A percentile compares a stretch with the other conserved stretches of the same genome.
These are phyloP conservation scores for Sphaerophoria rueppellii DNA, from an alignment of 2,888 invertebrate species.

Conservation along the genomic window DNA sequence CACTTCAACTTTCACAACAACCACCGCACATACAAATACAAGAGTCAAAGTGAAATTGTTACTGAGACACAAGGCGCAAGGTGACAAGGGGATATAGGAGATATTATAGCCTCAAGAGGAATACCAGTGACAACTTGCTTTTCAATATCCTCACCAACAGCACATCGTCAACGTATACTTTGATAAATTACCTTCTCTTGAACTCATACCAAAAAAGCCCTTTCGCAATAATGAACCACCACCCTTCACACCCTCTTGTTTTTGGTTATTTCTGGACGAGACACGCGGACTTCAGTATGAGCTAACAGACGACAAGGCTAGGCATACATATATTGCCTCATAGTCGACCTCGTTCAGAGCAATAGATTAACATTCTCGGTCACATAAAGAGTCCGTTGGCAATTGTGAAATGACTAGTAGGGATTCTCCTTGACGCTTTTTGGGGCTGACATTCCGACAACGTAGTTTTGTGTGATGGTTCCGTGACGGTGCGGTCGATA, in stretches of 20 bases:
- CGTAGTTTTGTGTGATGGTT: slow-evolving; percentile 48
- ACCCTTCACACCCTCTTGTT: not conserved
- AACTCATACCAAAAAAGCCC: slow-evolving; percentile 62
- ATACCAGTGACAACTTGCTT: slow-evolving; percentile 69
- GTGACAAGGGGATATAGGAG: not conserved
- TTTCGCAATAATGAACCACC: slow-evolving; percentile 53
- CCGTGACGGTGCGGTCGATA: not conserved
- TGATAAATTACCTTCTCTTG: slow-evolving; percentile 71
- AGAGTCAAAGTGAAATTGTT: slow-evolving; percentile 57
- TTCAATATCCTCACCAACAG: slow-evolving; percentile 68
- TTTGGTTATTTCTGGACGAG: slow-evolving; percentile 16
- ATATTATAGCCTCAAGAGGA: slow-evolving; percentile 52
- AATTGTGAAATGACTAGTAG: slow-evolving; percentile 61
- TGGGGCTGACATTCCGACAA: slow-evolving; percentile 54
- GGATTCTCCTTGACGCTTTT: slow-evolving; percentile 48
- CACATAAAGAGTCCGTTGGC: slow-evolving; percentile 70
- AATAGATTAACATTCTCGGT: slow-evolving; percentile 64
- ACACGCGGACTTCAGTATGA: not conserved
- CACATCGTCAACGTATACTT: slow-evolving; percentile 67
- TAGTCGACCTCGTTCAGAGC: slow-evolving; percentile 16
- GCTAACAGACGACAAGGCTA: slow-evolving; percentile 22
- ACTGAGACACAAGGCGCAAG: slow-evolving; percentile 14
- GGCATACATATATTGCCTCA: not conserved
- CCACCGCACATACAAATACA: not conserved
- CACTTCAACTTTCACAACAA: slow-evolving; percentile 56